phyloP scores from a whole-genome alignment of 2,113 vertebrate species.

The Enhydra lutris region DNA sequence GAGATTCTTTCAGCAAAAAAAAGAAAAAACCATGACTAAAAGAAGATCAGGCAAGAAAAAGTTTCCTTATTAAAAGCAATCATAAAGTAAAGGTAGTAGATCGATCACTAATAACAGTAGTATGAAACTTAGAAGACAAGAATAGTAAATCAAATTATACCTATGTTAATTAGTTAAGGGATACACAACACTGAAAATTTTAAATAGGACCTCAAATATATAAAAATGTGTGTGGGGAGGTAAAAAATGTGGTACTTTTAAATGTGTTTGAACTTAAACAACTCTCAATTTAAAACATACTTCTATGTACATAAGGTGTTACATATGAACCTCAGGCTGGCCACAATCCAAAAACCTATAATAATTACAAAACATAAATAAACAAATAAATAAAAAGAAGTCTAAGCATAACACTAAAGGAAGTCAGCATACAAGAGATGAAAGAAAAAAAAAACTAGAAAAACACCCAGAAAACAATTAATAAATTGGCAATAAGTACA shows the following conservation, averaged over 20 bases:
- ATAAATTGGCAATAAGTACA: neutral
- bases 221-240: neutral
- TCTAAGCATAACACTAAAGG: neutral
- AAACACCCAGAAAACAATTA: neutral
- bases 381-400: neutral
- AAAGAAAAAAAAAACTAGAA: neutral
- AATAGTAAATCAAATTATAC: neutral
- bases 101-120: neutral
- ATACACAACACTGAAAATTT: neutral
- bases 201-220: neutral
- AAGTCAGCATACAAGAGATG: neutral
- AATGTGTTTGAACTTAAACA: neutral
- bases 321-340: neutral
- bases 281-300: neutral
- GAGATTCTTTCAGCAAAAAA: neutral
- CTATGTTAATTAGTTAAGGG: neutral
- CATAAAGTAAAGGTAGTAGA: neutral
- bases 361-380: neutral
- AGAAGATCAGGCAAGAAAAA: neutral
- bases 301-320: neutral
- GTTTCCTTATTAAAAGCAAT: neutral
- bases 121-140: neutral
- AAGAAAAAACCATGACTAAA: neutral
- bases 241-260: neutral
- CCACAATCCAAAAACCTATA: neutral